These are phyloP conservation scores for Seira sanloemensis DNA, from an alignment of 2,888 invertebrate genomes.

Conservation along the genomic window DNA sequence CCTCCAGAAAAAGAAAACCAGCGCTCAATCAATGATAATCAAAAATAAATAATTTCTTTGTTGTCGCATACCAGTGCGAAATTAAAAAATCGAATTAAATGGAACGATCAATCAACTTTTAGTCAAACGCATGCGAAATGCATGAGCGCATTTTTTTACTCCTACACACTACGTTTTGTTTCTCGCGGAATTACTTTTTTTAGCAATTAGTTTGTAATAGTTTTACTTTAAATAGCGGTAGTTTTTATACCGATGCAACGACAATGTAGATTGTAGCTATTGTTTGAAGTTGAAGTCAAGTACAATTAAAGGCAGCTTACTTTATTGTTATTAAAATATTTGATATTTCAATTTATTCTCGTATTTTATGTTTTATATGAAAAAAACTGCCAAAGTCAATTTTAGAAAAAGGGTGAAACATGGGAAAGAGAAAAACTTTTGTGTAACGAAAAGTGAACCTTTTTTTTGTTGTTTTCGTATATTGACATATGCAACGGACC, in stretches of 20 bases:
- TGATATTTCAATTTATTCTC: not conserved
- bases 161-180: too few species aligned
- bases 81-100: too few species aligned
- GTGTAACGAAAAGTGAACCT: not conserved
- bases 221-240: too few species aligned
- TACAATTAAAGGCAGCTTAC: constrained; percentile 34
- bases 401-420: not conserved
- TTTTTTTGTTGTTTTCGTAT: too few species aligned
- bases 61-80: not conserved
- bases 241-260: too few species aligned
- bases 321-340: not conserved
- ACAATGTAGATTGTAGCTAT: too few species aligned
- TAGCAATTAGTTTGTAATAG: too few species aligned
- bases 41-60: not conserved
- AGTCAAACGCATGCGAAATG: too few species aligned
- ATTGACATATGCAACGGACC: not conserved
- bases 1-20: not conserved
- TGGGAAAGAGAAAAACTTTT: not conserved
- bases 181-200: too few species aligned
- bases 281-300: constrained; percentile 3
- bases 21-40: not conserved
- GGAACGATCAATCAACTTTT: too few species aligned
- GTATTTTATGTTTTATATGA: not conserved
- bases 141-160: too few species aligned
- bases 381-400: constrained; percentile 20